A percentile compares a stretch with the other conserved stretches of the same genome.
Conservation (phyloP, 1,140 invertebrate species). For the Bombus fervidus region DNA sequence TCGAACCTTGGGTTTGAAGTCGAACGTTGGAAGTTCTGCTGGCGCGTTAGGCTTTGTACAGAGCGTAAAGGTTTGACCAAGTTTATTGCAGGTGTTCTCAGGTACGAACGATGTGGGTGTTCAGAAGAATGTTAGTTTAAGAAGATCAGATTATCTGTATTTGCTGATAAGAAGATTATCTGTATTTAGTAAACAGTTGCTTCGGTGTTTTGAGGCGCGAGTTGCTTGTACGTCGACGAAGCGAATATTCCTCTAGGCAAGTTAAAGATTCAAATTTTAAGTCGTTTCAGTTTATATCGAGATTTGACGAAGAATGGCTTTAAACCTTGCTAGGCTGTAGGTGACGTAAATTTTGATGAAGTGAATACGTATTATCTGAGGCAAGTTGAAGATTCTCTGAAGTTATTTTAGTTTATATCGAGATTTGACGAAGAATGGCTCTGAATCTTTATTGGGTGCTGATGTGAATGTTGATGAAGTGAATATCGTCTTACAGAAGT, state of each 20-base stretch:
- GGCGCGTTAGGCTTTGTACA: too few relatives aligned
- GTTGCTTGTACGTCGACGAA: not conserved
- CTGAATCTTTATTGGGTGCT: not conserved
- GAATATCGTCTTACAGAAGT: too few relatives aligned
- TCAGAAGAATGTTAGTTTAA: too few relatives aligned
- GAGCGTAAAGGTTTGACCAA: too few relatives aligned
- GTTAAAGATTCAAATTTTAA: not conserved
- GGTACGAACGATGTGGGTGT: too few relatives aligned
- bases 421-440: not conserved
- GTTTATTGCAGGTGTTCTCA: too few relatives aligned
- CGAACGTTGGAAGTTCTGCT: too few relatives aligned
- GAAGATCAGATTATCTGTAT: too few relatives aligned
- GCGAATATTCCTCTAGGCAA: not conserved
- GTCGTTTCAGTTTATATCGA: not conserved
- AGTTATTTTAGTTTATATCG: not conserved
- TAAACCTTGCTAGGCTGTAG: not conserved
- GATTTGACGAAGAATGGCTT: not conserved
- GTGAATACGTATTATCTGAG: not conserved
- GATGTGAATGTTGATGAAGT: too few relatives aligned
- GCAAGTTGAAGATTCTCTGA: not conserved
- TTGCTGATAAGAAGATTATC: not conserved
- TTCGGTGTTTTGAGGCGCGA: not conserved
- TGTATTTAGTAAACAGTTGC: not conserved
- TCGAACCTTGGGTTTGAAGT: too few relatives aligned
- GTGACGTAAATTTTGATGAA: too few relatives aligned